Evolutionary conservation across 2,888 invertebrate genomes (phyloP), one percentile per base, ranked within the genome.

Genomic region (Lysandra coridon): DNA sequence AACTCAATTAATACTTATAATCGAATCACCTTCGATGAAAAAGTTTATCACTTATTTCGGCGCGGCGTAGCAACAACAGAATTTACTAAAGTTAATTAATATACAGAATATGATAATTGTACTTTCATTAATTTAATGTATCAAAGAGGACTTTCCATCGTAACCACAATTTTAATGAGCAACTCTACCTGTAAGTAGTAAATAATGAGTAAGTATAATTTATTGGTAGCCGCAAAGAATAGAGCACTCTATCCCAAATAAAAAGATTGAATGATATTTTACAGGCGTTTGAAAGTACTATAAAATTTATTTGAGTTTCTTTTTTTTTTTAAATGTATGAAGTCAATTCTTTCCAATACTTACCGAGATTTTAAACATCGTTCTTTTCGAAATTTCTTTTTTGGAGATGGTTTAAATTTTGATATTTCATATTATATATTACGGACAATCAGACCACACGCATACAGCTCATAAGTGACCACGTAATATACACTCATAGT

Each of bases 11-110:
- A 23, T 62, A 62, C n/a, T 62, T 23, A 62, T 62, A 62, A 23
- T 23, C 6, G 23, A 62, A 62, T 62, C 62, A 62, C n/a, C 62
- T 2, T 6, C 7, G 62, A 62, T 62, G 23, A 62, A 62, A 62
- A 62, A 62, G 62, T 62, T 62, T 23, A 60, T 60, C 60, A 60
- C 60, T 60, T 60, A 60, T n/a, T 60, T n/a, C 60, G n/a, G 17
- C 17, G 23, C n/a, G 7, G 23, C 23, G 62, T n/a, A 49, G 49
- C 12, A 49, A 49, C 49, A 49, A 49, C 49, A 12, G 49, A 49
- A 57, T 57, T 57, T 57, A 57, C 49, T 57, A 57, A 57, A 17
- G 57, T 57, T 57, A 57, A 57, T 57, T 57, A 57, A 57, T 17
- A 1, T 17, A 17, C 17, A 17, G 57, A 57, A 57, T 53, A 53